phyloP scores from a whole-genome alignment of 2,888 invertebrate species.

The Microdon myrmicae region DNA sequence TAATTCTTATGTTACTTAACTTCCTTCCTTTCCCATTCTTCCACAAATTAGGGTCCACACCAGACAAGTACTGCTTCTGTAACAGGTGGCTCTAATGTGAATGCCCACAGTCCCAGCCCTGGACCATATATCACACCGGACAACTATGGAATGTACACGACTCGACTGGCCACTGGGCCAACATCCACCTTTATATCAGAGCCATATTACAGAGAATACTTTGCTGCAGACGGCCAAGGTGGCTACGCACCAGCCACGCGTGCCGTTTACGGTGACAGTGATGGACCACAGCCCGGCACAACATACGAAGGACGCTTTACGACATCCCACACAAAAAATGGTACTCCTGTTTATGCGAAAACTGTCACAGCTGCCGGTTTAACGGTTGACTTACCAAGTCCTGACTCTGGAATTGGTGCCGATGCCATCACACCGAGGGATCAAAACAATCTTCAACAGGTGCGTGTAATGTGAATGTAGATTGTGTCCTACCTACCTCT shows the following conservation, averaged over 20 bases:
- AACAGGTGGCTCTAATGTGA: slow-evolving; percentile 60
- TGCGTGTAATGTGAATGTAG: slow-evolving; percentile 68
- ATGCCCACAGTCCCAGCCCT: slow-evolving; percentile 66
- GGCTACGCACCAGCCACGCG: slow-evolving; percentile 65
- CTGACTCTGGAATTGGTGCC: slow-evolving; percentile 95
- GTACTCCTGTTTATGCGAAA: slow-evolving; percentile 66
- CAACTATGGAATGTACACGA: slow-evolving; percentile 66
- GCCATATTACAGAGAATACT: slow-evolving; percentile 82
- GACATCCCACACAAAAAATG: slow-evolving; percentile 60
- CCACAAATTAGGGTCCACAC: slow-evolving; percentile 59
- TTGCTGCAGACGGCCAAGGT: slow-evolving; percentile 71
- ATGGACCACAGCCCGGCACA: slow-evolving; percentile 63
- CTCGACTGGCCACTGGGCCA: slow-evolving; percentile 62
- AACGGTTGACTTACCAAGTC: slow-evolving; percentile 93
- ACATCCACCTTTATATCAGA: slow-evolving; percentile 74
- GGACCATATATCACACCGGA: slow-evolving; percentile 66
- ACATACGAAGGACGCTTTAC: slow-evolving; percentile 66
- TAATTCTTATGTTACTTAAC: slow-evolving; percentile 26
- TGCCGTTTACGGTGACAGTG: slow-evolving; percentile 64
- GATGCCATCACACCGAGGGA: slow-evolving; percentile 92
- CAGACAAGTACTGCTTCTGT: slow-evolving; percentile 57
- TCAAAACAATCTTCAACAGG: slow-evolving; percentile 90
- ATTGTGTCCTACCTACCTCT: slow-evolving; percentile 18
- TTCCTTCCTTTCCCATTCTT: slow-evolving; percentile 25
- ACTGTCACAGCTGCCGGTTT: slow-evolving; percentile 79